phyloP scores from a whole-genome alignment of 2,888 invertebrate genomes.

The Sminthurinus aureus region DNA sequence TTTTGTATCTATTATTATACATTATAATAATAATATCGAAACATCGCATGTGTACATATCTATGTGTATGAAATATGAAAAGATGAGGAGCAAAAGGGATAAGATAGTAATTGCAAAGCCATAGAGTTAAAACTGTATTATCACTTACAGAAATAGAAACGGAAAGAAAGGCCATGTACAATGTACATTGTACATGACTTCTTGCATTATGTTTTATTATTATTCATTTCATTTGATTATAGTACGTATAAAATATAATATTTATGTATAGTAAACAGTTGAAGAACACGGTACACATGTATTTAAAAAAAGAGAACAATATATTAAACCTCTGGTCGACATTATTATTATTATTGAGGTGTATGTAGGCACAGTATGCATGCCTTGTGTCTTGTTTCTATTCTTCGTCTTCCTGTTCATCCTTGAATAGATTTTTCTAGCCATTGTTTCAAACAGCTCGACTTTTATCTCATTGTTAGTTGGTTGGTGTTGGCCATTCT shows the following conservation, averaged over 20 bases:
- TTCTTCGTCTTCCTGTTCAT: neutral
- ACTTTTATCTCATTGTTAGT: constrained; percentile 43
- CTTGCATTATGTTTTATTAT: too few species aligned
- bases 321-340: too few species aligned
- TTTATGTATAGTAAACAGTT: neutral
- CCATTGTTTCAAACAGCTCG: constrained; percentile 41
- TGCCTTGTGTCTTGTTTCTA: neutral
- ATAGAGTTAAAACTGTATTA: neutral
- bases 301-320: too few species aligned
- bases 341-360: too few species aligned
- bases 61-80: too few species aligned
- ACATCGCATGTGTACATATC: too few species aligned
- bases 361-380: neutral
- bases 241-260: neutral
- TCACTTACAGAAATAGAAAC: neutral
- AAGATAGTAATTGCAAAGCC: too few species aligned
- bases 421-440: constrained; percentile 39
- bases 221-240: neutral
- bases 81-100: too few species aligned
- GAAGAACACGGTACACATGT: constrained; percentile 11
- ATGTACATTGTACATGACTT: too few species aligned
- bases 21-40: too few species aligned
- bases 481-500: constrained; percentile 30
- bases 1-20: too few species aligned
- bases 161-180: neutral